Base-by-base conservation (phyloP, 1,140 invertebrate genomes). In the Mylabris phalerata region DNA sequence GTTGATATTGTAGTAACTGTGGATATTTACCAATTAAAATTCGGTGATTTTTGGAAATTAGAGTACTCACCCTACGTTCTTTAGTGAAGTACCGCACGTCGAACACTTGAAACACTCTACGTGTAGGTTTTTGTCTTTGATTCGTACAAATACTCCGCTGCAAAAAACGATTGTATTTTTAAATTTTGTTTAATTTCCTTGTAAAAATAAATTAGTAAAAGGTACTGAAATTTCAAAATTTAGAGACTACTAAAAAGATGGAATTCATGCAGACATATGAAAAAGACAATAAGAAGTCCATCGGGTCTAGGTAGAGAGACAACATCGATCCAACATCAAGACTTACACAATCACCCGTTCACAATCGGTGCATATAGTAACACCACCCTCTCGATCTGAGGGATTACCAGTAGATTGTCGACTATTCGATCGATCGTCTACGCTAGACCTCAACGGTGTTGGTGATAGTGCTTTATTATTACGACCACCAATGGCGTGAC, bases 21-120 rank as follows among this genome's bases (percentile, higher is more conserved):
- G 68, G 65, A 49, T 27, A 56, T 38, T 32, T 13, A 11, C 19
- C 9, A 41, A n/a, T 42, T 4, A 40, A 27, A 19, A 49, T 10
- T 50, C 32, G 26, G 11, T 55, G 19, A 27, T n/a, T 45, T 9
- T 26, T 45, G 13, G 52, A 32, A 44, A 49, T 50, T 43, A 24
- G 10, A 48, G 38, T 40, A 25, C 63, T 66, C 67, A 73, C 69
- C 93, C 93, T 73, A 94, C 89, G 78, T 98, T 97, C 78, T 97
- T 98, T 59, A 98, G 77, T 9, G 93, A 94, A 32, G 90, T 85
- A 61, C 94, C 93, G 75, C 95, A 98, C 42, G 93, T 95, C 45
- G 91, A 85, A 75, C 95, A 98, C 75, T 94, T 95, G 82, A 98
- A 97, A 76, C 95, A 98, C 70, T 96, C 93, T 48, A 95, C 92